Conservation (phyloP, 2,797 vertebrate genomes). For the Fundulus diaphanus region DNA sequence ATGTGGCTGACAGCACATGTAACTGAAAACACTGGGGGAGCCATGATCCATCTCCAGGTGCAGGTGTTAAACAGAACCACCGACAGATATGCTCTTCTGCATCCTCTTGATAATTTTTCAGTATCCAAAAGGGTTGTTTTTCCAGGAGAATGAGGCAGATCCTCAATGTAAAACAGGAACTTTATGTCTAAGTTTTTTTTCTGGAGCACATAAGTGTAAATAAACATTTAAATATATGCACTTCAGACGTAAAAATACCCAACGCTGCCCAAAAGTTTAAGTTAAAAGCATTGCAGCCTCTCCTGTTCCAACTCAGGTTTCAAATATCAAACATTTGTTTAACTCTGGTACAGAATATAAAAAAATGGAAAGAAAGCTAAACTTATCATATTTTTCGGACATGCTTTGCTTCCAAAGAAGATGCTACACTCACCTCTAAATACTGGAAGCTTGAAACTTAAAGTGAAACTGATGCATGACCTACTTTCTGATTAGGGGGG, state of each 20-base stretch:
- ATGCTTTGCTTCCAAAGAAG: not conserved
- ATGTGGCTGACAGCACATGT: slow-evolving; percentile 27
- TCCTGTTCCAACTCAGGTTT: no score
- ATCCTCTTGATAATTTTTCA: slow-evolving; percentile 21
- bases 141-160: not conserved
- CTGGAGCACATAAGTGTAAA: not conserved
- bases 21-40: slow-evolving; percentile 53
- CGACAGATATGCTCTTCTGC: slow-evolving; percentile 19
- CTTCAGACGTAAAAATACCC: not conserved
- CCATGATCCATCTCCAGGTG: slow-evolving; percentile 29
- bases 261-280: not conserved
- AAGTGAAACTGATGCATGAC: not conserved
- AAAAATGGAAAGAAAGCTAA: not conserved
- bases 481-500: not conserved
- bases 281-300: not conserved
- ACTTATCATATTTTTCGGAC: not conserved
- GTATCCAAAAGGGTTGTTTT: slow-evolving; percentile 1
- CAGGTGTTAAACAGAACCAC: slow-evolving; percentile 27
- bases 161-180: not conserved
- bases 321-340: not conserved
- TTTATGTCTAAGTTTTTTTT: slow-evolving; percentile 6
- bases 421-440: not conserved
- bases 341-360: not conserved
- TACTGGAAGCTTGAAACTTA: not conserved
- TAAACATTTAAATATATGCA: not conserved